A percentile compares a stretch with the other conserved stretches of the same genome.
phyloP scores from a whole-genome alignment of 2,888 invertebrate genomes.

The Agonum fuliginosum region DNA sequence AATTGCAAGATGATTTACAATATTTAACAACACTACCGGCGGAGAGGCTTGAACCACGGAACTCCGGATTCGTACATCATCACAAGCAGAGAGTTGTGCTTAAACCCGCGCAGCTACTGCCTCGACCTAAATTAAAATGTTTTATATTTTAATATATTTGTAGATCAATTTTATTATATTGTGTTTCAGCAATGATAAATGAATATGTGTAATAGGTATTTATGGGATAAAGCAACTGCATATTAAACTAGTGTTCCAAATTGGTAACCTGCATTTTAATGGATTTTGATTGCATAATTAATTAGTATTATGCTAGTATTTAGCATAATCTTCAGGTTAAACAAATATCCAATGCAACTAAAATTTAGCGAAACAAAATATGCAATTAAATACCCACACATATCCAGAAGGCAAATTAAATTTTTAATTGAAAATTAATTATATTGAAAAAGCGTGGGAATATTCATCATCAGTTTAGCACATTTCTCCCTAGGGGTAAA shows the following conservation, averaged over 20 bases:
- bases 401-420: constrained; percentile 26
- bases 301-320: constrained; percentile 4
- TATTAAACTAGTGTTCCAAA: constrained; percentile 7
- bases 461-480: constrained; percentile 16
- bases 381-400: background rate
- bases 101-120: no score
- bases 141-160: no score
- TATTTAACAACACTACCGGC: no score
- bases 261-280: constrained; percentile 10
- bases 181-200: constrained; percentile 17
- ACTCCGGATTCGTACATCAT: no score
- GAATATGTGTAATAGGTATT: background rate
- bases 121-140: no score
- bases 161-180: no score
- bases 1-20: no score
- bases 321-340: background rate
- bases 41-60: no score
- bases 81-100: no score
- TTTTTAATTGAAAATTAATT: constrained; percentile 52
- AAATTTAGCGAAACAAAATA: no score
- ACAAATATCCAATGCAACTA: constrained; percentile 1
- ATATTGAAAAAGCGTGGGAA: constrained; percentile 26
- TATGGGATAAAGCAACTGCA: background rate
- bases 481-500: background rate
- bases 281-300: constrained; percentile 10